Evolutionary conservation across 2,888 invertebrate species (phyloP), one percentile per base, ranked within the genome.

Genomic region (Torymus texanus): DNA sequence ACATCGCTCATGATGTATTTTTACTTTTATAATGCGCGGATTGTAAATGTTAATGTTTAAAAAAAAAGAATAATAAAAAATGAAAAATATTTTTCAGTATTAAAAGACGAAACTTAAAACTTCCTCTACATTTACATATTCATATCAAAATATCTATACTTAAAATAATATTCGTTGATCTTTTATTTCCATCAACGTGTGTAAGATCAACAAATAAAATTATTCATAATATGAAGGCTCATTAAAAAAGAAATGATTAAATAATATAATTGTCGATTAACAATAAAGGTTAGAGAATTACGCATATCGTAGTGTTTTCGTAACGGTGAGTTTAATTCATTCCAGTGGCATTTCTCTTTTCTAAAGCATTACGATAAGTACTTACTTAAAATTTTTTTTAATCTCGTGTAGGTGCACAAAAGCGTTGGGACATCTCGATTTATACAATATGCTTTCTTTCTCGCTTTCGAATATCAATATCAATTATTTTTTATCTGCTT

Each of bases 381-480:
- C 70, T 82, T 84, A 82, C 79, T 82, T 80, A 83, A 70, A 81
- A 50, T 70, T 77, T 78, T 59, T 63, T 61, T 83, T 80, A 80
- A 84, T 84, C 84, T 84, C 82, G 76, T 82, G 75, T 81, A n/a
- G 80, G 84, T 85, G 83, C 85, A 83, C 84, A 83, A 82, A 85
- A 85, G 84, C 83, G 68, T 68, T 83, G 82, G 75, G 81, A 82
- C 75, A 82, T 81, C 59, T 83, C 73, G 81, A 83, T 83, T 84
- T 83, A 56, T 70, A 84, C 83, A 85, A 85, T n/a, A 18, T 84
- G 83, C 82, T 83, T 82, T 83, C 14, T 58, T 67, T 67, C 50
- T 79, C 74, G 61, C 55, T 59, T 75, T 56, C 18, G 68, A 72
- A 63, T 50, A 67, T 78, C 75, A 65, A 61, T 55, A n/a, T 56